Evolutionary conservation across 2,113 vertebrate genomes (phyloP), one percentile per base, ranked within the genome.

Genomic region (Mormyrus lacerda): DNA sequence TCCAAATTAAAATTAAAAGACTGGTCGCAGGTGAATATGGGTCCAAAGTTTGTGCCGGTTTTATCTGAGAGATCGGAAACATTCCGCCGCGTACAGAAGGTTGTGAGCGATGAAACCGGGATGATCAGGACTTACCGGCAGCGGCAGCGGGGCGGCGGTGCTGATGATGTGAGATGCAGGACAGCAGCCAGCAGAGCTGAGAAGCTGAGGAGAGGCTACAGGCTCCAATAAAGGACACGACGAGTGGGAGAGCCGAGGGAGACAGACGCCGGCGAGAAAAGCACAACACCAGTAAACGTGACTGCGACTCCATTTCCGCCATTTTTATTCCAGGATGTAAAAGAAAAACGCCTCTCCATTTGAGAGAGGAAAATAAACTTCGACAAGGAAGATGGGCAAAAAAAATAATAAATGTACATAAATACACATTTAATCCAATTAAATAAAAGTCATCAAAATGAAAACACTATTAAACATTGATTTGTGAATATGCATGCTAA

Each of bases 241-340:
- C 58, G 65, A 87, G 53, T 82, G 87, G 45, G 51, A 39, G 27
- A 58, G 76, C 11, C n/a, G 27, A 61, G 85, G 85, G 69, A 45
- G 83, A 42, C 84, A 61, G 65, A 44, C 42, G 51, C 39, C 69
- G 85, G 19, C 88, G 61, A 65, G 53, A 65, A 84, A 61, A 82
- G 82, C 42, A 85, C 61, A n/a, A 91, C 58, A 90, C 19, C 21
- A 31, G 69, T 50, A 89, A 47, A 89, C 76, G 19, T 44, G 27
- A 45, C 76, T 87, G 73, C 9, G 6, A 90, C 92, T 90, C 39
- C 21, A 24, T 47, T 84, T 84, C 93, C 50, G 92, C 91, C 89
- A 93, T 93, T 89, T 92, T 96, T 96, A 96, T 95, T 96, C 90
- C 94, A 94, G 94, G 95, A 94, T 95, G 94, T 95, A 94, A 95